Evolutionary conservation across 2,113 vertebrate species (phyloP).

Genomic region (Grammomys dolichurus): DNA sequence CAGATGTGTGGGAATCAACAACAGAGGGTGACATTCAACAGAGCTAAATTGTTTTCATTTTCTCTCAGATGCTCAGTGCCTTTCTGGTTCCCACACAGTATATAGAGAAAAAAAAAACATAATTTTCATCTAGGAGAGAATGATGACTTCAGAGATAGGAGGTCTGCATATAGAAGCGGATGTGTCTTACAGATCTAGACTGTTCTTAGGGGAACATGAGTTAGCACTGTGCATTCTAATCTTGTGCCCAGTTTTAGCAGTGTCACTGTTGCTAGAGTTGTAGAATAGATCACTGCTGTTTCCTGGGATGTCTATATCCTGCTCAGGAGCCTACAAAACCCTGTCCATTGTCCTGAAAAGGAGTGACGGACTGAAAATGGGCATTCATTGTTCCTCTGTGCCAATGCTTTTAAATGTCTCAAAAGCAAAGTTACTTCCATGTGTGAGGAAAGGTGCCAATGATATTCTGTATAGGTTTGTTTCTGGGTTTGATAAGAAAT

Average conservation of each 20-base stretch:
- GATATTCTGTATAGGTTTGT: neutral
- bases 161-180: neutral
- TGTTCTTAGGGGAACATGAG: neutral
- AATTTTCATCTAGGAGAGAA: constrained; percentile 37
- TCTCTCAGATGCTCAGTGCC: constrained; percentile 60
- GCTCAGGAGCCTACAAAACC: constrained; percentile 46
- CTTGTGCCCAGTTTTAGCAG: neutral
- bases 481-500: neutral
- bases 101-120: neutral
- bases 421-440: constrained; percentile 11
- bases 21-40: constrained; percentile 79
- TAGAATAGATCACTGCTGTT: neutral
- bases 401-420: constrained; percentile 32
- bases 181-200: neutral
- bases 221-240: constrained; percentile 6
- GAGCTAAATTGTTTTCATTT: constrained; percentile 77
- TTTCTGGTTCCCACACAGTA: constrained; percentile 57
- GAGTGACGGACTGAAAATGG: constrained; percentile 33
- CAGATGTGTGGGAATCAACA: constrained; percentile 76
- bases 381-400: constrained; percentile 33
- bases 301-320: neutral
- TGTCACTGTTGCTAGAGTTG: neutral
- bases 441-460: neutral
- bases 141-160: constrained; percentile 12
- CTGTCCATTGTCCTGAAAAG: constrained; percentile 28